A percentile compares a stretch with the other conserved stretches of the same genome.
phyloP scores from a whole-genome alignment of 2,113 vertebrate species.

The Menura novaehollandiae region DNA sequence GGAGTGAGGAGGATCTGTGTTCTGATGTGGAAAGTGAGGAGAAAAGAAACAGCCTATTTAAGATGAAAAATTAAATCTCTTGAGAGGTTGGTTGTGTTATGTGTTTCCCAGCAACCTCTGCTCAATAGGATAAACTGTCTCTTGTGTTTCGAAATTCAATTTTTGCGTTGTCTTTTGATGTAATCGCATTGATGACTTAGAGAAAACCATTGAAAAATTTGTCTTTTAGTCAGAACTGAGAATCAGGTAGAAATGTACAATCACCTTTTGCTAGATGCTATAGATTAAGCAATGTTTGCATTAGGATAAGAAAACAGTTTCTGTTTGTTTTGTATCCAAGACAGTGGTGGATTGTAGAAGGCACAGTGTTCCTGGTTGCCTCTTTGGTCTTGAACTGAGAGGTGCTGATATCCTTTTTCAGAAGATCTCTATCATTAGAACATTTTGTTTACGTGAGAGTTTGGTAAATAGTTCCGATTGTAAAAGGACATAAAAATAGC shows the following conservation, averaged over 20 bases:
- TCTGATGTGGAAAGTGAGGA: background rate
- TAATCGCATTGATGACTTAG: background rate
- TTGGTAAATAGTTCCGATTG: background rate
- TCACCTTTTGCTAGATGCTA: background rate
- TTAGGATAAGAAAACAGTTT: background rate
- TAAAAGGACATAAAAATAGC: background rate
- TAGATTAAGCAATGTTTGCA: background rate
- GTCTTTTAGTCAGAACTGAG: background rate
- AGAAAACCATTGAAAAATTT: background rate
- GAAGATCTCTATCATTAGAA: background rate
- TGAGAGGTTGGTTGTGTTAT: background rate
- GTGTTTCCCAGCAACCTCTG: background rate
- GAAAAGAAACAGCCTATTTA: background rate
- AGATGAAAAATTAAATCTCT: background rate
- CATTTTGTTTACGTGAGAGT: background rate
- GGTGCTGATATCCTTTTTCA: background rate
- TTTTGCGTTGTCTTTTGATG: background rate
- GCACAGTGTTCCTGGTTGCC: background rate
- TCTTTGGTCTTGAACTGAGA: background rate
- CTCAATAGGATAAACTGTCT: background rate
- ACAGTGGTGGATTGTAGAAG: background rate
- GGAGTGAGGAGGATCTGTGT: background rate
- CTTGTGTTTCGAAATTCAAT: background rate
- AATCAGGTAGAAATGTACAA: background rate
- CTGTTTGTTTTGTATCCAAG: background rate